phyloP scores from a whole-genome alignment of 2,797 vertebrate species.

The Neoniphon sammara region DNA sequence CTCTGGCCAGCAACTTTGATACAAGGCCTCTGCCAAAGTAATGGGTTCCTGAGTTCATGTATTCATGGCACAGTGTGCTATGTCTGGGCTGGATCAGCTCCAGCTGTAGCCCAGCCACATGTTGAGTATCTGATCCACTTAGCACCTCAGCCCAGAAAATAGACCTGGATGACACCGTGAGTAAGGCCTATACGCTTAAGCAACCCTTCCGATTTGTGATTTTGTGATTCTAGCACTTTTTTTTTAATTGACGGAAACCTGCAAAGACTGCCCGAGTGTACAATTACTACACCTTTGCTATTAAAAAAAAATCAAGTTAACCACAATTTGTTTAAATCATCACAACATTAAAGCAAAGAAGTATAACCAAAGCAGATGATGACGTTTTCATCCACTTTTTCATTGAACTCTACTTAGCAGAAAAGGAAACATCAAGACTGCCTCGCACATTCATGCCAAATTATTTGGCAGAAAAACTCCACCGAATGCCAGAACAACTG shows the following conservation, averaged over 20 bases:
- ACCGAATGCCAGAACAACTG: too few relatives aligned
- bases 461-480: too few relatives aligned
- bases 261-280: neutral
- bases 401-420: too few relatives aligned
- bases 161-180: conserved; percentile 42
- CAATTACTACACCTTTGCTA: neutral
- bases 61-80: conserved; percentile 29
- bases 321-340: too few relatives aligned
- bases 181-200: neutral
- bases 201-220: neutral
- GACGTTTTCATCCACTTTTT: too few relatives aligned
- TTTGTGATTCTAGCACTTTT: neutral
- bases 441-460: too few relatives aligned
- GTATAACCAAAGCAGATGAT: too few relatives aligned
- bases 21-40: conserved; percentile 6
- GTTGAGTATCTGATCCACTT: conserved; percentile 56
- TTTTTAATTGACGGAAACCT: conserved; percentile 1
- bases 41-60: conserved; percentile 61
- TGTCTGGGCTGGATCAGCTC: conserved; percentile 35
- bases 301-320: neutral
- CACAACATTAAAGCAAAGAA: too few relatives aligned
- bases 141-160: conserved; percentile 58
- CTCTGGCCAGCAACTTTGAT: conserved; percentile 21
- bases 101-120: conserved; percentile 61
- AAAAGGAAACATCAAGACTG: too few relatives aligned